Evolutionary conservation across 2,888 invertebrate species (phyloP).

Genomic region (Drosophila trichaetosa): DNA sequence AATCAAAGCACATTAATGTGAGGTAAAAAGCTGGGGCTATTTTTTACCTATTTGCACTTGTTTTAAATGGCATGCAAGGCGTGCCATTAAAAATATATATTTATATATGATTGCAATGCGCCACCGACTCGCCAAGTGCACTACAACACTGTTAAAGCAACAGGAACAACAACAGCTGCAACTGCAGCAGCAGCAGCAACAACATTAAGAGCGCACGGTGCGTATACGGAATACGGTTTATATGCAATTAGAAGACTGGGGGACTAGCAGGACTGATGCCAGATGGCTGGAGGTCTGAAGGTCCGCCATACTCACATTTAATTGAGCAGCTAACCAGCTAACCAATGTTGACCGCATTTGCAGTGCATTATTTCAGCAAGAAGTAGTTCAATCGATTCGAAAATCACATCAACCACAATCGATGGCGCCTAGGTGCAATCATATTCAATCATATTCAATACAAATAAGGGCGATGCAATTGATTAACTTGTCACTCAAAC

Average conservation of each 20-base stretch:
- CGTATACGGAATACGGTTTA: slow-evolving; percentile 39
- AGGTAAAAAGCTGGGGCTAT: slow-evolving; percentile 30
- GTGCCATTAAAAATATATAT: slow-evolving; percentile 52
- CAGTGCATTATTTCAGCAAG: neutral
- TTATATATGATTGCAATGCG: slow-evolving; percentile 55
- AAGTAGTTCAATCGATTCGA: neutral
- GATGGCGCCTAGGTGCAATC: neutral
- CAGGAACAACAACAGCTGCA: neutral
- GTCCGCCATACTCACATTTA: slow-evolving; percentile 1
- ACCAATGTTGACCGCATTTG: slow-evolving; percentile 15
- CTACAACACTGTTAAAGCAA: slow-evolving; percentile 52
- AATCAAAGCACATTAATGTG: slow-evolving; percentile 62
- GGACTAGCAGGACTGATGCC: neutral
- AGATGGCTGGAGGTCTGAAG: neutral
- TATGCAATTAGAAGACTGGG: slow-evolving; percentile 34
- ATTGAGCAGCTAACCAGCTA: slow-evolving; percentile 20
- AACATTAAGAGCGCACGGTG: slow-evolving; percentile 28
- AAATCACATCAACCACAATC: neutral
- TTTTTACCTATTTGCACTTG: slow-evolving; percentile 11
- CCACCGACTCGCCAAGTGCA: slow-evolving; percentile 69
- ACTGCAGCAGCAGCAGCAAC: slow-evolving; percentile 21
- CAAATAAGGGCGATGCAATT: neutral
- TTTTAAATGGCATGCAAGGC: slow-evolving; percentile 46
- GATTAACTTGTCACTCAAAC: neutral
- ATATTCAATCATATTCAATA: neutral